A percentile compares a stretch with the other conserved stretches of the same genome.
Conservation (phyloP, 2,113 vertebrate genomes). For the Lutjanus erythropterus region DNA sequence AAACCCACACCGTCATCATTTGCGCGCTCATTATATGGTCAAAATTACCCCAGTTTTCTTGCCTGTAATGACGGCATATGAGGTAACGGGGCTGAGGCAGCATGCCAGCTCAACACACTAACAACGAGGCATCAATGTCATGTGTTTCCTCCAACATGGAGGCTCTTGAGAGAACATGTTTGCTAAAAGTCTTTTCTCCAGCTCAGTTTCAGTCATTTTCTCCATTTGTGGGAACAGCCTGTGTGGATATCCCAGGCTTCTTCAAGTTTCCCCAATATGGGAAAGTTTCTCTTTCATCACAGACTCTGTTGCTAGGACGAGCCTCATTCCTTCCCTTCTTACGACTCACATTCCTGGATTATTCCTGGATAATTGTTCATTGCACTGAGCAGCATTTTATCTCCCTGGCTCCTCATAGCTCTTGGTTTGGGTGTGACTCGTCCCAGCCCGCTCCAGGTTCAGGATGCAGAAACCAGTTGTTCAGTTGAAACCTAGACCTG, state of each 20-base stretch:
- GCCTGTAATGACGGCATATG: constrained; percentile 33
- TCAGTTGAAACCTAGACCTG: constrained; percentile 96
- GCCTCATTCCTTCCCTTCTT: constrained; percentile 21
- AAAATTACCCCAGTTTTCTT: constrained; percentile 17
- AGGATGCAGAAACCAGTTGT: constrained; percentile 24
- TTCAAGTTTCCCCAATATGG: constrained; percentile 80
- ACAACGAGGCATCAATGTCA: constrained; percentile 48
- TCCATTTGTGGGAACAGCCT: not conserved
- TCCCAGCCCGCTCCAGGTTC: not conserved
- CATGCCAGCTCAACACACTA: constrained; percentile 36
- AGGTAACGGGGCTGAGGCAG: constrained; percentile 65
- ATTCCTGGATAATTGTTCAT: constrained; percentile 26
- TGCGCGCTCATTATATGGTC: constrained; percentile 4
- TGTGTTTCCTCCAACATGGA: constrained; percentile 64
- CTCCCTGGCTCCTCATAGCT: constrained; percentile 10
- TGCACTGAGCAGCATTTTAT: constrained; percentile 49
- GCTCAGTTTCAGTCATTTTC: constrained; percentile 21
- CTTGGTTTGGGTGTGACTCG: not conserved
- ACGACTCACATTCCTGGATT: constrained; percentile 39
- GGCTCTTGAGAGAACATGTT: constrained; percentile 41
- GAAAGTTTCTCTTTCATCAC: constrained; percentile 63
- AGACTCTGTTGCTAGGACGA: constrained; percentile 26
- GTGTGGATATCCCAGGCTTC: constrained; percentile 27
- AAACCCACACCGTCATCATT: constrained; percentile 1
- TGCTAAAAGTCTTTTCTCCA: constrained; percentile 12